Conservation (phyloP, 2,797 vertebrate genomes). For the Alcedo atthis region DNA sequence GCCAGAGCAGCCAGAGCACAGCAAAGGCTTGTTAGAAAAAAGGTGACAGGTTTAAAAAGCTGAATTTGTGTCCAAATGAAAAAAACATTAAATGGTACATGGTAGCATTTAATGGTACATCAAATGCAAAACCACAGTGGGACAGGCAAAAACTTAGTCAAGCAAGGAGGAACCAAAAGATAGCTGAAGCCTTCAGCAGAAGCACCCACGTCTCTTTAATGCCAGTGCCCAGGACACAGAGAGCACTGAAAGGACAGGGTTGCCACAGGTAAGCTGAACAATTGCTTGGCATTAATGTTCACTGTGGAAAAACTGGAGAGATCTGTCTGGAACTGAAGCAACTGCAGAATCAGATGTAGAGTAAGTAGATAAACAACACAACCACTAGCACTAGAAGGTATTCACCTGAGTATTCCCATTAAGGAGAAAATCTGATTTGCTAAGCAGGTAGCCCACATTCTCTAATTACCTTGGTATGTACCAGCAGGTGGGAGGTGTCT, state of each 20-base stretch:
- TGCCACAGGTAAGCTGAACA: neutral
- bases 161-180: neutral
- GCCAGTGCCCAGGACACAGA: neutral
- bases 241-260: neutral
- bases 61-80: neutral
- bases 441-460: neutral
- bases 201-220: neutral
- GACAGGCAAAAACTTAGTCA: neutral
- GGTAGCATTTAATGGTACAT: neutral
- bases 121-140: neutral
- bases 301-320: neutral
- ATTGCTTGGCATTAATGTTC: neutral
- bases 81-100: neutral
- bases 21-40: neutral
- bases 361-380: neutral
- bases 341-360: neutral
- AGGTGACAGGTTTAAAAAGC: neutral
- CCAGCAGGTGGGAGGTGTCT: neutral
- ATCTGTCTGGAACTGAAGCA: neutral
- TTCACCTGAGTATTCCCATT: neutral
- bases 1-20: neutral
- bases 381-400: neutral
- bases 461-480: neutral
- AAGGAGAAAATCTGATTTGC: neutral
- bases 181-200: neutral